Evolutionary conservation across 1,140 invertebrate genomes (phyloP), one percentile per base, ranked within the genome.

Genomic region (Eufriesea mexicana): DNA sequence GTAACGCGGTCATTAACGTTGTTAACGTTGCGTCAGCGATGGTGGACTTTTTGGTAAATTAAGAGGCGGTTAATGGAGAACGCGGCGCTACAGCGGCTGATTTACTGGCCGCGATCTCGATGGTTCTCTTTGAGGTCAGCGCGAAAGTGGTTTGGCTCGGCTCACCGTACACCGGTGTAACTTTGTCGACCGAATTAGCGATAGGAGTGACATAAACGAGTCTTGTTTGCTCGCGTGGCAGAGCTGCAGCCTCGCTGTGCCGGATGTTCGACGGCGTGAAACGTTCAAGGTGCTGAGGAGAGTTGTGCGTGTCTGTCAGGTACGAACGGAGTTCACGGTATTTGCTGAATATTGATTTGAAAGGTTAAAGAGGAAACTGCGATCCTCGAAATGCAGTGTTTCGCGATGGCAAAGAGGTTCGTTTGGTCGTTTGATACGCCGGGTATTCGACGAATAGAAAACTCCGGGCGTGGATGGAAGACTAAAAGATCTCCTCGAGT

Each of bases 141-240:
- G 49, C 55, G 54, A 79, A 79, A 79, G 77, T 51, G 67, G 25
- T 70, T 59, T 79, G 55, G 18, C 2, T 79, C 10, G 47, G 25
- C 23, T 59, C 47, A 23, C 25, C 16, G 28, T 20, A 16, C 45
- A 51, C 54, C 45, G 28, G 49, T 61, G 47, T 23, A 42, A 61
- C 55, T 72, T 59, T 7, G 51, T 28, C n/a, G 42, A 23, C 18
- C 10, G 23, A 47, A 55, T 72, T 71, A 18, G 16, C 49, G 45
- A 62, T 72, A 16, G 57, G 54, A 49, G 0, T 23, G 28, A 23
- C 54, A 25, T 9, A 18, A 28, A 10, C 14, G 28, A 23, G 20
- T 18, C 45, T 68, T 57, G 0, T 20, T 61, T 25, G 20, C 28
- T 59, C 35, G 35, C 35, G 35, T 25, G 35, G 5, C 25, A 12